phyloP scores from a whole-genome alignment of 2,888 invertebrate species.

The Tinea semifulvella region DNA sequence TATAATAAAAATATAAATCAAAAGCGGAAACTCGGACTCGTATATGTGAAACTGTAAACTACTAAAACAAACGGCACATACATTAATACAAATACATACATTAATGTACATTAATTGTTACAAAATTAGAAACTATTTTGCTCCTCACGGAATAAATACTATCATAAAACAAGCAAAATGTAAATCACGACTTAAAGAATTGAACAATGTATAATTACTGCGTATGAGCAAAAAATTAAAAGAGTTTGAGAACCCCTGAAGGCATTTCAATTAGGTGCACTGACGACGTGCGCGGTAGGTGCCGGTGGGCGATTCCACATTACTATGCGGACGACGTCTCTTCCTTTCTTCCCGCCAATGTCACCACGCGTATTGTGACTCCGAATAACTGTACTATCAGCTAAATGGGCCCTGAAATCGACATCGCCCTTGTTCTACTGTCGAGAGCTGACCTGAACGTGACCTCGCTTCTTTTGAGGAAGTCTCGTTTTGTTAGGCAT shows the following conservation, averaged over 20 bases:
- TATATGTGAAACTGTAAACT: too few relatives aligned
- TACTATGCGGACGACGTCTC: conserved; percentile 51
- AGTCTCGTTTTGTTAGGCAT: not conserved
- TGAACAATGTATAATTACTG: too few relatives aligned
- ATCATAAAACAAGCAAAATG: too few relatives aligned
- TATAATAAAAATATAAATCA: too few relatives aligned
- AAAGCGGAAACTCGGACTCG: too few relatives aligned
- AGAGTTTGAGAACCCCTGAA: conserved; percentile 6
- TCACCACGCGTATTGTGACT: conserved; percentile 25
- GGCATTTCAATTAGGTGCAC: conserved; percentile 5
- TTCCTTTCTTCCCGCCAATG: conserved; percentile 63
- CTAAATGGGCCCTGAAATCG: conserved; percentile 62
- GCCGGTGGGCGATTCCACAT: conserved; percentile 32
- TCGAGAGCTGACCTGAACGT: conserved; percentile 33
- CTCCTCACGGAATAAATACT: too few relatives aligned
- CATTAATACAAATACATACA: too few relatives aligned
- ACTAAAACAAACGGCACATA: too few relatives aligned
- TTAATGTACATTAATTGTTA: too few relatives aligned
- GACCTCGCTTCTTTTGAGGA: conserved; percentile 29
- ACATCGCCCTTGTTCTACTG: conserved; percentile 63
- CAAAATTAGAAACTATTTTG: too few relatives aligned
- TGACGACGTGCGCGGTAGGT: conserved; percentile 24
- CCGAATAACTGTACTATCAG: conserved; percentile 51
- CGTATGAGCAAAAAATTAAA: too few relatives aligned
- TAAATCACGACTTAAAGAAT: too few relatives aligned